Percentiles rank a stretch among this genome's conserved stretches.
These are phyloP conservation scores for Drosophila limbata DNA, from an alignment of 2,888 invertebrate genomes.

Conservation along the genomic window DNA sequence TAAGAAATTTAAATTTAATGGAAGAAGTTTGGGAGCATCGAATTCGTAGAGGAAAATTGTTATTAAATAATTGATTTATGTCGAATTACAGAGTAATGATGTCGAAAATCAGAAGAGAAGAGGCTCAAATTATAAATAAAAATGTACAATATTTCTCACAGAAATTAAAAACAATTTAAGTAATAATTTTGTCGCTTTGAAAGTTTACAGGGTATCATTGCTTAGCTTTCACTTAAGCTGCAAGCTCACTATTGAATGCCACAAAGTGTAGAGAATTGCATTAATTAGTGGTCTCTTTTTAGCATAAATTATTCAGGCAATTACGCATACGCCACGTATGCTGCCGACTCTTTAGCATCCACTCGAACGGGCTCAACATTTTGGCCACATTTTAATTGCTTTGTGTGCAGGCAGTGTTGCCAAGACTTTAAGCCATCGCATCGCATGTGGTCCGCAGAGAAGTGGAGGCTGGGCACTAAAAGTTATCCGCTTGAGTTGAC, in stretches of 20 bases:
- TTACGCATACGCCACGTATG: conserved; percentile 34
- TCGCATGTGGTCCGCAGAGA: conserved; percentile 9
- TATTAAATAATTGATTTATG: too few relatives aligned
- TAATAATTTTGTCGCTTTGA: too few relatives aligned
- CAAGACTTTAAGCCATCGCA: conserved; percentile 4
- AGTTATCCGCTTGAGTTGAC: conserved; percentile 34
- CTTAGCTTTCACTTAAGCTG: neutral
- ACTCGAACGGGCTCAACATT: conserved; percentile 14
- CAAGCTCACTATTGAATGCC: conserved; percentile 21
- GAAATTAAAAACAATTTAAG: too few relatives aligned
- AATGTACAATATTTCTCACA: too few relatives aligned
- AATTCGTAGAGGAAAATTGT: too few relatives aligned
- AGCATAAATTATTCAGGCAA: conserved; percentile 49
- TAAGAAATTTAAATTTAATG: neutral
- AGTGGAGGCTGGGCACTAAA: neutral
- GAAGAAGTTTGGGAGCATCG: too few relatives aligned
- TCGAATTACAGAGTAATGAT: too few relatives aligned
- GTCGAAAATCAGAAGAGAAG: too few relatives aligned
- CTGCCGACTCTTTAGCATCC: neutral
- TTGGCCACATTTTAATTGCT: conserved; percentile 25
- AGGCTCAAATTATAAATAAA: too few relatives aligned
- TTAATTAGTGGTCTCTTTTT: conserved; percentile 41
- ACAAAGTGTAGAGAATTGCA: conserved; percentile 17
- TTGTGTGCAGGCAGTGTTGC: conserved; percentile 4
- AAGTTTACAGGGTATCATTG: neutral